Base-by-base conservation (phyloP, 2,888 invertebrate species). In the Biston stratarius region DNA sequence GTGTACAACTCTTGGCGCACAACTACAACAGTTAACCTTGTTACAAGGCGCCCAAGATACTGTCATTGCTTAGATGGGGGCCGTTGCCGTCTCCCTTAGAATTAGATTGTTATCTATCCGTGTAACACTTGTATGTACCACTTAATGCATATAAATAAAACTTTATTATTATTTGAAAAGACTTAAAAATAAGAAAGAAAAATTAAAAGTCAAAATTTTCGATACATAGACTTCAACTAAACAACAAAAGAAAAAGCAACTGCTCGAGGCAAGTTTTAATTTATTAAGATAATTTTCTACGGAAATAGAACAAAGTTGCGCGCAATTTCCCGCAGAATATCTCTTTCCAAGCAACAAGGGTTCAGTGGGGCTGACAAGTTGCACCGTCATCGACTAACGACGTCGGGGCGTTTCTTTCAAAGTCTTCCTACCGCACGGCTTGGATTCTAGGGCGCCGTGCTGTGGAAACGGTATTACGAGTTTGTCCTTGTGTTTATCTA, bases 351-450 rank as follows among this genome's bases (percentile, higher is more conserved):
- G 75, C 75, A 74, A 72, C 82, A 67, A 55, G 75, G 71, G 70
- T 75, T 69, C 68, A 71, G 76, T 73, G 74, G 78, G 80, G 67
- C 74, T 44, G 68, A 71, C 66, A 74, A 70, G 72, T 72, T 71
- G 79, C 79, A 59, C 62, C 71, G 83, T 82, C 82, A 82, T 80
- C 76, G 67, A 53, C 73, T 82, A 82, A 81, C 80, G 80, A 80
- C 72, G 61, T 38, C 11, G 48, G 59, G 72, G 72, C 74, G 71
- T 76, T 75, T 72, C 75, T 51, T 74, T 73, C 74, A 7, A 38
- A 44, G 52, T 38, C 38, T 53, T 42, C 15, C 52, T 38, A 52
- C 36, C 71, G 74, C 42, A 24, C 42, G 9, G 42, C 24, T 55
- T 42, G 12, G 55, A 15, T 24, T 15, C 55, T 55, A 12, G 40